Evolutionary conservation across 2,113 vertebrate genomes (phyloP).

Genomic region (Lepus timidus): DNA sequence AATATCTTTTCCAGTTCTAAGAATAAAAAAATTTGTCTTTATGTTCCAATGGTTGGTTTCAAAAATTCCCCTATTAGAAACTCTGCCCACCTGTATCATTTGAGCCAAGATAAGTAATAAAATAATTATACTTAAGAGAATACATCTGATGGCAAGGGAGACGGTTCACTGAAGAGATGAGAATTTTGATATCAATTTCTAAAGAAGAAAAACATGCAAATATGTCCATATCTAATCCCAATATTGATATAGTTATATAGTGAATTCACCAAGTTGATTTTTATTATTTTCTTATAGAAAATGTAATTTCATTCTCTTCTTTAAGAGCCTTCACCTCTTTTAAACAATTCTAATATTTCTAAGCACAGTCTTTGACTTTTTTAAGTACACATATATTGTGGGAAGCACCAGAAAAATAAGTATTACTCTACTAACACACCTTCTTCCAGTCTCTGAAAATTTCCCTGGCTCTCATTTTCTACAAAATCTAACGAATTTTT

Average conservation of each 20-base stretch:
- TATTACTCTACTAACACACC: not conserved
- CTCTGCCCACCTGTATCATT: not conserved
- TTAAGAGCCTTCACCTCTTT: not conserved
- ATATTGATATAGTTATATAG: not conserved
- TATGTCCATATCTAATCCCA: not conserved
- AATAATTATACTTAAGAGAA: conserved; percentile 18
- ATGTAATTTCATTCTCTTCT: not conserved
- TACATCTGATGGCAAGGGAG: not conserved
- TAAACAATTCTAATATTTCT: conserved; percentile 11
- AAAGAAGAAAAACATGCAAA: not conserved
- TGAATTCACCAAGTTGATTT: not conserved
- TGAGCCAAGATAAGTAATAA: conserved; percentile 32
- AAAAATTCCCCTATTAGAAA: not conserved
- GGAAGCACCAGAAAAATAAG: conserved; percentile 32
- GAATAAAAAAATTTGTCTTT: not conserved
- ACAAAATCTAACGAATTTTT: not conserved
- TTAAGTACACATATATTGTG: not conserved
- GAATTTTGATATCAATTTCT: not conserved
- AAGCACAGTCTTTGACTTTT: not conserved
- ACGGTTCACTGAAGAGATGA: not conserved
- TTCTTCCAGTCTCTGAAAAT: not conserved
- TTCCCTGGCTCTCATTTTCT: not conserved
- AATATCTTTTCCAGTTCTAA: not conserved
- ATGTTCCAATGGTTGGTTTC: not conserved
- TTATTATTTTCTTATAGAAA: not conserved